phyloP scores from a whole-genome alignment of 2,113 vertebrate genomes.

The Tretioscincus oriximinensis region DNA sequence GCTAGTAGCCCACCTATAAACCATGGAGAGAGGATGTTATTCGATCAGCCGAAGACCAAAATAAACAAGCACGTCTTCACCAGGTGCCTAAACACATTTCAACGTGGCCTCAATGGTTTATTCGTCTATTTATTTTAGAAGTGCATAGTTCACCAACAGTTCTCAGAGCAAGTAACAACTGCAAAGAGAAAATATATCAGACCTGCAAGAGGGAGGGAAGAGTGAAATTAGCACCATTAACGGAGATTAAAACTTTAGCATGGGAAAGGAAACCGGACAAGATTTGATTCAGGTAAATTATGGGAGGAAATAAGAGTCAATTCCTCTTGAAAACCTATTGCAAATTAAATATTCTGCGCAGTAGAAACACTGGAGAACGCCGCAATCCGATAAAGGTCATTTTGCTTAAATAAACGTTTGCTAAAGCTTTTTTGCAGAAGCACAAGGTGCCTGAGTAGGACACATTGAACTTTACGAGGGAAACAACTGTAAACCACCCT shows the following conservation, averaged over 20 bases:
- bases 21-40: too few relatives aligned
- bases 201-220: too few relatives aligned
- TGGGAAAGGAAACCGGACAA: background rate
- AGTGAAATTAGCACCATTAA: background rate
- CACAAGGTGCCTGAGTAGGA: background rate
- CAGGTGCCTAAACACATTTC: too few relatives aligned
- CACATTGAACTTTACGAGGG: background rate
- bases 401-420: background rate
- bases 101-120: too few relatives aligned
- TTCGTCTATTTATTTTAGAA: too few relatives aligned
- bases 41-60: too few relatives aligned
- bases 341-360: conserved; percentile 22
- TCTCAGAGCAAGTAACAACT: too few relatives aligned
- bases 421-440: background rate
- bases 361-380: conserved; percentile 24
- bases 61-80: too few relatives aligned
- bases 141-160: too few relatives aligned
- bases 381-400: conserved; percentile 18
- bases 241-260: rapidly evolving
- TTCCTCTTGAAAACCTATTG: background rate
- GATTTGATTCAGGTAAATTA: background rate
- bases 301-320: background rate
- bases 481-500: background rate
- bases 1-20: too few relatives aligned
- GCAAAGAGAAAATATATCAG: too few relatives aligned